phyloP scores from a whole-genome alignment of 2,888 invertebrate genomes.

The Heliconius charithonia region DNA sequence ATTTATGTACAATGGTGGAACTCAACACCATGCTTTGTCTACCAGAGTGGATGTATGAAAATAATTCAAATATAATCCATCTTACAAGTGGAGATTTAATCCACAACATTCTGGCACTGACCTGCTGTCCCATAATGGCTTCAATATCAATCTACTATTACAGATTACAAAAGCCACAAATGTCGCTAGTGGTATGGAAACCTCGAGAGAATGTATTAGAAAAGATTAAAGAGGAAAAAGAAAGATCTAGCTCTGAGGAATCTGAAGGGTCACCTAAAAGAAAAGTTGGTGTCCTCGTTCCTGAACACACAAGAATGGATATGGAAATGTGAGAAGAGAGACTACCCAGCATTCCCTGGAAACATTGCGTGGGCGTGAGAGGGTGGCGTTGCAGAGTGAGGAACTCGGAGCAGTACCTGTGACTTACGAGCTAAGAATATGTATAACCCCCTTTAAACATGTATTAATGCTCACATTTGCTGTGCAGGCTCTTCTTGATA shows the following conservation, averaged over 20 bases:
- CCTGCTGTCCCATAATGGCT: background rate
- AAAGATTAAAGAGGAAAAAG: constrained; percentile 62
- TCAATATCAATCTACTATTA: constrained; percentile 46
- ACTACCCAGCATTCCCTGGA: background rate
- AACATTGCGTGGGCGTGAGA: background rate
- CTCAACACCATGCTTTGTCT: too few species aligned
- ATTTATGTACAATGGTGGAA: too few species aligned
- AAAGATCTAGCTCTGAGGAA: constrained; percentile 52
- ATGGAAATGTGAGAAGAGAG: constrained; percentile 70
- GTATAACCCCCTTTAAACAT: background rate
- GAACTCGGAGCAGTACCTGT: background rate
- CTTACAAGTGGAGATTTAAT: too few species aligned
- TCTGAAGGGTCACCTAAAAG: constrained; percentile 55
- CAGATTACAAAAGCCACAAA: constrained; percentile 88
- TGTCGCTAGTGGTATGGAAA: constrained; percentile 92
- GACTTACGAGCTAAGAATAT: background rate
- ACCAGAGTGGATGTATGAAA: too few species aligned
- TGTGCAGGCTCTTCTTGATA: background rate
- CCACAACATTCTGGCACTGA: background rate
- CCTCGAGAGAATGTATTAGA: constrained; percentile 85
- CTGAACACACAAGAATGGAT: constrained; percentile 63
- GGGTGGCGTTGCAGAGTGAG: constrained; percentile 1
- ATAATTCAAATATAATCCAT: too few species aligned
- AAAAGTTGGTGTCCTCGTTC: constrained; percentile 67
- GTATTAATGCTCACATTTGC: background rate